Evolutionary conservation across 1,140 invertebrate genomes (phyloP), one percentile per base, ranked within the genome.

Genomic region (Scaptomyza hsui): DNA sequence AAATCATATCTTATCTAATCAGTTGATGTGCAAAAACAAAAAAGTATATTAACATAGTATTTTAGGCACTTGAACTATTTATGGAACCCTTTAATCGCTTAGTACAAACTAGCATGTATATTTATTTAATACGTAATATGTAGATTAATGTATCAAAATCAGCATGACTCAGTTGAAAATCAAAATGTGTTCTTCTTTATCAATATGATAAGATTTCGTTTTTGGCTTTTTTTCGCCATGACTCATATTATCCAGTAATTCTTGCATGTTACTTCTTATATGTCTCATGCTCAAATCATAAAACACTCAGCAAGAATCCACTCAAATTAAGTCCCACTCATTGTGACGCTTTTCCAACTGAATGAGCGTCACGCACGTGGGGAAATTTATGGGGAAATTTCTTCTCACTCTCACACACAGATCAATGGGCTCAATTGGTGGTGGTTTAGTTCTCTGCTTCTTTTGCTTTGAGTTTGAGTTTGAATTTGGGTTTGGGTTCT

Each of bases 351-450:
- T 83, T 82, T 82, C 78, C 82, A 65, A 57, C 56, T 69, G 47
- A 63, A 68, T 73, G 71, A 26, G 51, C 70, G 68, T 56, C n/a
- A n/a, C n/a, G n/a, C n/a, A n/a, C 41, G 49, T 48, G 3, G 32
- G 32, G 39, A 55, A 61, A 24, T 71, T 69, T 53, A n/a, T n/a
- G 62, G 75, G 80, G 73, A 78, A 72, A 74, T 81, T 65, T 39
- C 74, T 24, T 56, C 24, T 16, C 39, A n/a, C 26, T 29, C 49
- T 19, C 49, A 44, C 51, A 59, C 51, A 51, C 51, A 62, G 77
- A 86, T 81, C 68, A 51, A 79, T 69, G 80, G 45, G 60, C 18
- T 26, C 24, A 47, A 57, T 56, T 76, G 59, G 69, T 89, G 64
- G 53, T 77, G 52, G 47, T 68, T 68, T 57, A 41, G 35, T 29